Evolutionary conservation across 2,888 invertebrate genomes (phyloP).

Genomic region (Antitype chi): DNA sequence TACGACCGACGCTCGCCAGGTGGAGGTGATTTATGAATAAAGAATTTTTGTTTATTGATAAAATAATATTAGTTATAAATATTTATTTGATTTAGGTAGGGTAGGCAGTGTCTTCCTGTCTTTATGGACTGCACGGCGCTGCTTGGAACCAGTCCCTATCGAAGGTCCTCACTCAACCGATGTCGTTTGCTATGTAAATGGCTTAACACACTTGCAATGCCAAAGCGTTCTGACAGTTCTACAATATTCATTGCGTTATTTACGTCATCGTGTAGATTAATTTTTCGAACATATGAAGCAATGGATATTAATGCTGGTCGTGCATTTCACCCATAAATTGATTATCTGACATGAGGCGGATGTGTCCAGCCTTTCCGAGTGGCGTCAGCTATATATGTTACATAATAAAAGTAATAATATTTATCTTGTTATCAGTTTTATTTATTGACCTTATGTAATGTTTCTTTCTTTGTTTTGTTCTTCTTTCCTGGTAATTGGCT

Average conservation of each 20-base stretch:
- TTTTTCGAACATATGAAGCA: background rate
- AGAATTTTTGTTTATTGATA: too few species aligned
- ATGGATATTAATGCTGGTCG: background rate
- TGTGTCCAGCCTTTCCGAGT: background rate
- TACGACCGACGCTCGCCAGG: too few species aligned
- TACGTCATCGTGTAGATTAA: background rate
- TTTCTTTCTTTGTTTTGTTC: slow-evolving; percentile 22
- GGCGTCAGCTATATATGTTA: background rate
- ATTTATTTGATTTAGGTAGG: too few species aligned
- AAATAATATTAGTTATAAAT: too few species aligned
- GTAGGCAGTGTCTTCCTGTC: too few species aligned
- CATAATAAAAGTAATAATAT: slow-evolving; percentile 13
- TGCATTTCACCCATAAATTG: too few species aligned
- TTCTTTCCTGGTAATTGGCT: slow-evolving; percentile 21
- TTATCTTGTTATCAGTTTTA: slow-evolving; percentile 29
- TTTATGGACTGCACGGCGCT: too few species aligned
- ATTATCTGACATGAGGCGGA: background rate
- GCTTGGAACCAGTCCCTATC: too few species aligned
- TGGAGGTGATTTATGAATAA: too few species aligned
- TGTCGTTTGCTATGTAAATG: background rate
- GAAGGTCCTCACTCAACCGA: background rate
- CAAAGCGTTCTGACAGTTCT: background rate
- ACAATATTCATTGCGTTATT: background rate
- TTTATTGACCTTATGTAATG: slow-evolving; percentile 32
- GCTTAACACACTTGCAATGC: background rate